phyloP scores from a whole-genome alignment of 2,797 vertebrate species.

The Leptatherina wallacei region DNA sequence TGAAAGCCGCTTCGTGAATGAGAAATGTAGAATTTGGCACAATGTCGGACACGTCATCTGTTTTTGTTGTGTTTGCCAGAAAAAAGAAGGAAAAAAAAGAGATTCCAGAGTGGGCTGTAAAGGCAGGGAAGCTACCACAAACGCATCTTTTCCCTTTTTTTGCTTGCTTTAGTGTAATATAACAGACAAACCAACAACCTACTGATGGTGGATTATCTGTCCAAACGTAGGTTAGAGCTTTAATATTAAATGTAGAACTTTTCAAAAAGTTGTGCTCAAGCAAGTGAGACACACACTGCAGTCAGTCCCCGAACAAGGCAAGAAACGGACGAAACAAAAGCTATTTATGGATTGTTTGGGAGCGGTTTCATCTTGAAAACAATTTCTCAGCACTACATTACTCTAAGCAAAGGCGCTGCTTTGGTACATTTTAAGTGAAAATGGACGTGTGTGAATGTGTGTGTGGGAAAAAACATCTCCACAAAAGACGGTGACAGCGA shows the following conservation, averaged over 20 bases:
- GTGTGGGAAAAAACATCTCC: background rate
- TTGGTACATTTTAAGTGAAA: constrained; percentile 13
- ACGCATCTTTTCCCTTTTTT: background rate
- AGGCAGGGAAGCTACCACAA: constrained; percentile 1
- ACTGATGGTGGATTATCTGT: background rate
- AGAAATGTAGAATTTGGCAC: constrained; percentile 37
- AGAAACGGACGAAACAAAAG: background rate
- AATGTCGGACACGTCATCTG: constrained; percentile 18
- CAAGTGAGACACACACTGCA: background rate
- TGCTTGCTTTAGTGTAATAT: background rate
- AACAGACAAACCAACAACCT: background rate
- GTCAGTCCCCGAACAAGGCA: background rate
- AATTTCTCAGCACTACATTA: background rate
- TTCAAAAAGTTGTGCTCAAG: background rate
- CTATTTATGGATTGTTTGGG: background rate
- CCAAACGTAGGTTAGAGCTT: background rate
- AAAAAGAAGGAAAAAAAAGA: constrained; percentile 11
- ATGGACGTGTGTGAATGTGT: background rate
- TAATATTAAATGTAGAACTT: background rate
- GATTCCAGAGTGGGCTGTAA: background rate
- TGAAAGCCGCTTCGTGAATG: constrained; percentile 45
- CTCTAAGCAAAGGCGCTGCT: background rate
- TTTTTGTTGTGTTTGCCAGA: constrained; percentile 25
- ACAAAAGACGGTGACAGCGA: constrained; percentile 2
- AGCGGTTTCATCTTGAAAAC: constrained; percentile 1